phyloP scores from a whole-genome alignment of 2,888 invertebrate genomes.

The Odontothrips loti region DNA sequence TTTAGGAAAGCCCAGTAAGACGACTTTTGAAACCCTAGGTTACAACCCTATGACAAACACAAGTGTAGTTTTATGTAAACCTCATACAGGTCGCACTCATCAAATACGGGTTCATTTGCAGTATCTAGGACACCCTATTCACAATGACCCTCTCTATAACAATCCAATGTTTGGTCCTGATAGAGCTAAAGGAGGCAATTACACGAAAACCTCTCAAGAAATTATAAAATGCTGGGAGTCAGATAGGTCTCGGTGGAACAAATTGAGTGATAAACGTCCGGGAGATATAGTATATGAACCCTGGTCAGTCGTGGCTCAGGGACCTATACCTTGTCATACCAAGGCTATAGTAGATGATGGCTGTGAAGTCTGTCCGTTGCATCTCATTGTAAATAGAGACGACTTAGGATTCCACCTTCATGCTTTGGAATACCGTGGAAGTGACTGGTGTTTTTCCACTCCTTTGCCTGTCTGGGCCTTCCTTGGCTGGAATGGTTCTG shows the following conservation, averaged over 20 bases:
- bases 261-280: not conserved
- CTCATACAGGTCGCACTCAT: constrained; percentile 58
- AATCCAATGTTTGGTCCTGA: constrained; percentile 38
- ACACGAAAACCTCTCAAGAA: not conserved
- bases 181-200: not conserved
- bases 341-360: not conserved
- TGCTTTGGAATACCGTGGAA: not conserved
- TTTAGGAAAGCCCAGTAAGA: constrained; percentile 41
- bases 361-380: not conserved
- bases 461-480: not conserved
- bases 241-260: not conserved
- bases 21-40: constrained; percentile 50
- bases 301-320: not conserved
- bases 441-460: not conserved
- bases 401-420: constrained; percentile 3
- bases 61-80: constrained; percentile 53
- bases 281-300: constrained; percentile 5
- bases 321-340: not conserved
- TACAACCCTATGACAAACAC: constrained; percentile 48
- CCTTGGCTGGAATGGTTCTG: not conserved
- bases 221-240: not conserved
- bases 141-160: constrained; percentile 59
- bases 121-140: constrained; percentile 57
- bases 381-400: not conserved
- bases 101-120: constrained; percentile 61